Evolutionary conservation across 2,797 vertebrate genomes (phyloP), one percentile per base, ranked within the genome.

Genomic region (Myripristis jacobus): DNA sequence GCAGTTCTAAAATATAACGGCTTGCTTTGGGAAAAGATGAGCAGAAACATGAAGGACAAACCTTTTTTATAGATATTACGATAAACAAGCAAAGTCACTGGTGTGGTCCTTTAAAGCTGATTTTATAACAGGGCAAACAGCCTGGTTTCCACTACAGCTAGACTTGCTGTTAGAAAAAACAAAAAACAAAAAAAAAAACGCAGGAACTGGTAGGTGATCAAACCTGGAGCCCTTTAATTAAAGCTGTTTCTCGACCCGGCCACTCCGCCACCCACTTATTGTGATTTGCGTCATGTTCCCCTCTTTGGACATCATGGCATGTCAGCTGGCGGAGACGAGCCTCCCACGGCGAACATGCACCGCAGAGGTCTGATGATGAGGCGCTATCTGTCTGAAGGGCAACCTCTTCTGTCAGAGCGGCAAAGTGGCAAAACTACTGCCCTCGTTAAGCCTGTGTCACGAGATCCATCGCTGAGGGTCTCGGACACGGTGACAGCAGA

Each of bases 311-410:
- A 25, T 36, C 76, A n/a, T 50, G 0, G 15, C 21, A 1, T 19
- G 43, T 50, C 67, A 50, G 52, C 66, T 71, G 57, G 57, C 63
- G 51, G 52, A 25, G 48, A 19, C 15, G 21, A 47, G 62, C 46
- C 55, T 74, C 72, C 72, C 72, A 55, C 69, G 2, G 60, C 1
- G 21, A 72, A 25, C 65, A 12, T n/a, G 10, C 44, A 0, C 18
- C 10, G 66, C 27, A 52, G 70, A 61, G 57, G 65, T 66, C 74
- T 51, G 75, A 68, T 46, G 65, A 73, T 41, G 80, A 85, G 68
- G 80, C 27, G 31, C 0, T 21, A 82, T 77, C 63, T 16, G 51
- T 71, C 64, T 60, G 68, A 56, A 52, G 59, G 58, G 22, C 8
- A 15, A 16, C 41, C 41, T 15, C 16, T 43, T 15, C 21, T 24